Evolutionary conservation across 2,797 vertebrate genomes (phyloP), one percentile per base, ranked within the genome.

Genomic region (Erethizon dorsatum): DNA sequence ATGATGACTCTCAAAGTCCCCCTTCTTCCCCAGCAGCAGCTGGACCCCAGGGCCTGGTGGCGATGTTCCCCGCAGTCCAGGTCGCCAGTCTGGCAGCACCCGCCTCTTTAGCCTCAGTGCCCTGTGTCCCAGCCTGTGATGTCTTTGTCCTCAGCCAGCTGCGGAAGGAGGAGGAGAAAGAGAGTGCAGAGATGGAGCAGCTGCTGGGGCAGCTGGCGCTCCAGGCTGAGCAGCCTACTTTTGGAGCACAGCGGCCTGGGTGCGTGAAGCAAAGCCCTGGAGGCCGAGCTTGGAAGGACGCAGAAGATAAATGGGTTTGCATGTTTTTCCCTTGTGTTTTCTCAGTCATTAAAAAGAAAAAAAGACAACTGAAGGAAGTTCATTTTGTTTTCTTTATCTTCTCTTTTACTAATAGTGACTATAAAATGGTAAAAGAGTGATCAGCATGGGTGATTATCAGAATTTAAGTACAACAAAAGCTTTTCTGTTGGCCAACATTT

Each of bases 301-400:
- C 98, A 98, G 95, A 99, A 99, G 96, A 97, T 97, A 47, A 99
- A 99, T 96, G 99, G 99, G 99, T 99, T 95, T 5, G 2, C 59
- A 24, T 20, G 59, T 26, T 61, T 26, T 61, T 9, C 59, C 59
- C 7, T 61, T 56, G 22, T 24, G 3, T 59, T 59, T 59, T 59
- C 57, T 59, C 57, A 59, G 57, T 61, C 6, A 22, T 61, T 61
- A 50, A 50, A 50, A 50, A 61, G 24, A 26, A 61, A 61, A 61
- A 20, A 57, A 26, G 59, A 24, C 22, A 61, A 26, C 22, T 26
- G 59, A 26, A 24, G 41, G 54, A 9, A 24, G 52, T 80, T 33
- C 31, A 26, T 69, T 91, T 33, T 20, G 41, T 87, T 80, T 75
- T n/a, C 15, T 92, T 89, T 82, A 22, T 83, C 63, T 78, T 69